Base-by-base conservation (phyloP, 2,797 vertebrate species). In the Lagodon rhomboides region DNA sequence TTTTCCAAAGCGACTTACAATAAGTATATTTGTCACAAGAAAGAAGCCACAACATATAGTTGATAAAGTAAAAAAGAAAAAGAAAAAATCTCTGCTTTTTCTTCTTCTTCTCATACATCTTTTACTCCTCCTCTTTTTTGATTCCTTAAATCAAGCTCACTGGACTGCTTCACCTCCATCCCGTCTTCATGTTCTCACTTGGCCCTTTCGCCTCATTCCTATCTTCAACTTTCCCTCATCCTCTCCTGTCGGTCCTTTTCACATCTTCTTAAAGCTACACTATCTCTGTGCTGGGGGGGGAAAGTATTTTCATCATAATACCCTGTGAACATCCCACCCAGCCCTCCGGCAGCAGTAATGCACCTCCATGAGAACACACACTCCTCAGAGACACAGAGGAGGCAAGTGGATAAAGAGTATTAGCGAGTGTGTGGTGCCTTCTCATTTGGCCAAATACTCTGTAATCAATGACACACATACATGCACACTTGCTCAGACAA, bases 371-470 rank as follows among this genome's bases (percentile, higher is more conserved):
- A 72, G 82, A 87, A 86, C 67, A 12, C 74, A 73, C 64, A 76
- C 79, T 76, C 79, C 71, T 58, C 17, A 0, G 75, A 85, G 92
- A 91, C 87, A 77, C 68, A 22, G 77, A 76, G 89, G 86, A 90
- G 91, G 86, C 86, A 80, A 68, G 68, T 78, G 83, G 91, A 91
- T 93, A 87, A 87, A 71, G 65, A 55, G 87, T 4, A 75, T 89
- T 85, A 88, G 44, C 30, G 68, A 72, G 58, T 83, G 74, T 77
- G 79, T 68, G 73, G 73, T 23, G 80, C 81, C 79, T 73, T 80
- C 49, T 90, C 75, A 89, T 89, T 85, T 84, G 23, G 62, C 82
- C 43, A 83, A 87, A 88, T 50, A 79, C 70, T 64, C 27, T 61
- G 34, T 76, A 78, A 89, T 84, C 83, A 74, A 79, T 34, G 51